Conservation (phyloP, 2,888 invertebrate genomes). For the Magallana nippona region DNA sequence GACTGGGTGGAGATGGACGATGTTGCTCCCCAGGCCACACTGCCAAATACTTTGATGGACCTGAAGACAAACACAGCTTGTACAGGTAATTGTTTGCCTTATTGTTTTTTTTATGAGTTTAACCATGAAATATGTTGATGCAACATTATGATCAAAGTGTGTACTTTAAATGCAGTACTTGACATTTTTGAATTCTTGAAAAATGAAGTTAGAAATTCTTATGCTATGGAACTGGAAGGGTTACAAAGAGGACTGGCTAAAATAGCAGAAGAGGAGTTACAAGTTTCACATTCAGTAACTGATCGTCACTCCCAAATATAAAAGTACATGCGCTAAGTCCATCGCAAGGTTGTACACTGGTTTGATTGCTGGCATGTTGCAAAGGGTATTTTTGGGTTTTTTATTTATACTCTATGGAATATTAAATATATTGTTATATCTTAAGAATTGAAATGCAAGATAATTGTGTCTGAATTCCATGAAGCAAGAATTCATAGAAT, state of each 20-base stretch:
- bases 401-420: background rate
- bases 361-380: slow-evolving; percentile 54
- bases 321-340: slow-evolving; percentile 45
- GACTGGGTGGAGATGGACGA: background rate
- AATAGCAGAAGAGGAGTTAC: slow-evolving; percentile 32
- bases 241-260: slow-evolving; percentile 40
- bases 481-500: no score
- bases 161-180: no score
- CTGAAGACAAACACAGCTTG: background rate
- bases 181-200: slow-evolving; percentile 38
- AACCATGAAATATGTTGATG: no score
- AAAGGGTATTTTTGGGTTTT: slow-evolving; percentile 41
- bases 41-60: background rate
- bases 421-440: background rate
- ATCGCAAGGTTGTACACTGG: slow-evolving; percentile 43
- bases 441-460: background rate
- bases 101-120: no score
- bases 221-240: slow-evolving; percentile 52
- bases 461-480: background rate
- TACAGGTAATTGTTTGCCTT: no score
- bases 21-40: slow-evolving; percentile 7
- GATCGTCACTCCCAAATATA: slow-evolving; percentile 49
- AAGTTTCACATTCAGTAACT: slow-evolving; percentile 44
- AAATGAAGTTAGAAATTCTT: slow-evolving; percentile 49
- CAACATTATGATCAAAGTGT: no score